Evolutionary conservation across 1,140 invertebrate genomes (phyloP).

Genomic region (Leptinotarsa lineolata): DNA sequence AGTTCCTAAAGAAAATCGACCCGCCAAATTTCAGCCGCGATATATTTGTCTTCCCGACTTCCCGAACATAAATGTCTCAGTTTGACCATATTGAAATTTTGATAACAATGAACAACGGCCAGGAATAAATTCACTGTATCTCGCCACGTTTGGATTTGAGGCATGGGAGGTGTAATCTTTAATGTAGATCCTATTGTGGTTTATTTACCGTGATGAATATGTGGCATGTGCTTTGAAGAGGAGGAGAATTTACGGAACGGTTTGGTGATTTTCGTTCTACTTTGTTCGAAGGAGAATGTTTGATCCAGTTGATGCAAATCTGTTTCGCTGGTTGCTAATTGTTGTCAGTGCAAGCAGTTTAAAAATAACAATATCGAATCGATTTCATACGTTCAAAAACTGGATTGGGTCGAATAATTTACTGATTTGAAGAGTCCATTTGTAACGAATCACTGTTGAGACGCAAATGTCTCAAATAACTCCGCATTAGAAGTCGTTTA

Average conservation of each 20-base stretch:
- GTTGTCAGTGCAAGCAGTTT: too few species aligned
- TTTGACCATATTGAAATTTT: slow-evolving; percentile 21
- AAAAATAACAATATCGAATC: too few species aligned
- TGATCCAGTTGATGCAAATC: too few species aligned
- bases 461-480: too few species aligned
- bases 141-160: neutral
- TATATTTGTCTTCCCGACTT: neutral
- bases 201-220: slow-evolving; percentile 9
- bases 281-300: too few species aligned
- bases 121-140: slow-evolving; percentile 4
- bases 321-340: too few species aligned
- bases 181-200: neutral
- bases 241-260: neutral
- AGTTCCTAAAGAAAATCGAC: neutral
- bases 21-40: neutral
- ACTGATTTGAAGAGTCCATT: too few species aligned
- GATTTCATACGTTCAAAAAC: too few species aligned
- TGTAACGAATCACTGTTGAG: too few species aligned
- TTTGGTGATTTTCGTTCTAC: neutral
- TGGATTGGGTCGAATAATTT: too few species aligned
- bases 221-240: neutral
- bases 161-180: slow-evolving; percentile 21
- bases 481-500: too few species aligned
- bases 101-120: slow-evolving; percentile 2
- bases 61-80: neutral